Evolutionary conservation across 2,797 vertebrate species (phyloP).

Genomic region (Amblyraja radiata): DNA sequence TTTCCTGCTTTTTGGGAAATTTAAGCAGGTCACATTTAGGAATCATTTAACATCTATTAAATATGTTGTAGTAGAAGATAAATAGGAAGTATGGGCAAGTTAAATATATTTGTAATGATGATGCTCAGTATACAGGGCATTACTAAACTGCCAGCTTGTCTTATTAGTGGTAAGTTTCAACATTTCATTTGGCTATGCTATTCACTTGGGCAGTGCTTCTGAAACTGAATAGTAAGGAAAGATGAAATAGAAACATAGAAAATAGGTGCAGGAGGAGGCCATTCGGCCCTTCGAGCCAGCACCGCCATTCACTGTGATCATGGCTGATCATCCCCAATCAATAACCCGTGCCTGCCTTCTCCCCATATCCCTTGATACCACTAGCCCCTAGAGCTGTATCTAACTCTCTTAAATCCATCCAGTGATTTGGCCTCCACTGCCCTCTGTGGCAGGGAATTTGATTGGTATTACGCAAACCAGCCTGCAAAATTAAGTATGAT

Average conservation of each 20-base stretch:
- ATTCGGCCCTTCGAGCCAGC: too few species aligned
- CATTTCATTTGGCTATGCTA: neutral
- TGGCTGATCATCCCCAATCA: too few species aligned
- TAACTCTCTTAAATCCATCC: too few species aligned
- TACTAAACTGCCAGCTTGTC: neutral
- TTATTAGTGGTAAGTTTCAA: neutral
- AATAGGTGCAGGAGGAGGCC: too few species aligned
- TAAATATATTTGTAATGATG: neutral
- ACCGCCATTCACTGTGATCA: too few species aligned
- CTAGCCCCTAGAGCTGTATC: too few species aligned
- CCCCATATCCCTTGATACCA: too few species aligned
- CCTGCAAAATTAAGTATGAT: neutral
- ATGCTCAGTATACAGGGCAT: neutral
- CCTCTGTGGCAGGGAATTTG: too few species aligned
- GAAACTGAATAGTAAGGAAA: neutral
- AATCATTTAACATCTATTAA: neutral
- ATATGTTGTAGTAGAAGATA: neutral
- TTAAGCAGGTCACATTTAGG: neutral
- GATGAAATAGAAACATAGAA: neutral
- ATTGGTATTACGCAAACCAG: neutral
- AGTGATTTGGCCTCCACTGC: too few species aligned
- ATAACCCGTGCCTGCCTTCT: too few species aligned
- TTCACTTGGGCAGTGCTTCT: neutral
- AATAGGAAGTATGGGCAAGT: neutral
- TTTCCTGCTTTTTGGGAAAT: neutral